Evolutionary conservation across 2,113 vertebrate genomes (phyloP), one percentile per base, ranked within the genome.

Genomic region (Paramisgurnus dabryanus): DNA sequence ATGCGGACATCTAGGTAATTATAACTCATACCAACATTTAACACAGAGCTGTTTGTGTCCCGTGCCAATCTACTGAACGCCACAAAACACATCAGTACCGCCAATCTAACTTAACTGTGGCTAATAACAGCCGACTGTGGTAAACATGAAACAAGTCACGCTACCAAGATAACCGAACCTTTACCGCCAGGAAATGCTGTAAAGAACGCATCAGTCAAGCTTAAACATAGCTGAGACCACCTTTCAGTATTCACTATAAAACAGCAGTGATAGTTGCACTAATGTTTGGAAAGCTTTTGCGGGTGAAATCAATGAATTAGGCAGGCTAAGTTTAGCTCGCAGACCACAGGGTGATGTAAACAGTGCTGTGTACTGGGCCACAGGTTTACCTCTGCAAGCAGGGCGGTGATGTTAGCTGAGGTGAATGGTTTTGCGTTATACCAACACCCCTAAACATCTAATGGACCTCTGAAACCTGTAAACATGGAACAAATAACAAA

Each of bases 231-330:
- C 17, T 7, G 13, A 57, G 43, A n/a, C 49, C 57, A 64, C 3
- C 41, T 73, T 34, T 68, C 65, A 58, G 7, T 17, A 4, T 67
- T 75, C 49, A 40, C 64, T 76, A 58, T 76, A 41, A 66, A 80
- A 69, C 8, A 5, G 53, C 6, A 5, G 80, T 43, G 64, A 63
- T 76, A 63, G 63, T 76, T 61, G 17, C 34, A 50, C 67, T 80
- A 82, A 85, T 85, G 72, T 85, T 82, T 80, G 65, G 17, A 67
- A 40, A 67, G 80, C 63, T 73, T 80, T 71, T 43, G n/a, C 43
- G 61, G 60, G 40, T 67, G 49, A 82, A 82, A 82, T 76, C 71
- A 76, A 71, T 22, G 66, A 57, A 64, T 58, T 53, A 73, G 6
- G 34, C 39, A 39, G 60, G 70, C 76, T 85, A 71, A 72, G 60